These are phyloP conservation scores for Crossaster papposus DNA, from an alignment of 53 echinoderm and acorn worm species.

Conservation along the genomic window DNA sequence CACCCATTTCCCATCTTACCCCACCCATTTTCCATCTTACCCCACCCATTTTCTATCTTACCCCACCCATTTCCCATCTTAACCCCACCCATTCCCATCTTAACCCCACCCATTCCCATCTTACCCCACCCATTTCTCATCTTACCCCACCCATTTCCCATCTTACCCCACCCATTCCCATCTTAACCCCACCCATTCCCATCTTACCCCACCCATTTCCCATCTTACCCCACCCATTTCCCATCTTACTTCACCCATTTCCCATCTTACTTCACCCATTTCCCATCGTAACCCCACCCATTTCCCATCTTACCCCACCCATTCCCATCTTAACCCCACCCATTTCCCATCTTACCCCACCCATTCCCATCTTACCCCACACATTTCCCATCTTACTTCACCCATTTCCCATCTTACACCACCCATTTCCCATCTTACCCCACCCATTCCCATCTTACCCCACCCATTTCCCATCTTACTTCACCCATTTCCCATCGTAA, in stretches of 20 bases:
- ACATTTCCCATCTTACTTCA: neutral
- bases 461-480: neutral
- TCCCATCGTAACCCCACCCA: too few relatives aligned
- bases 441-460: too few relatives aligned
- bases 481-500: neutral
- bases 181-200: neutral
- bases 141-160: neutral
- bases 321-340: too few relatives aligned
- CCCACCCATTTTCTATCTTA: neutral
- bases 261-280: neutral
- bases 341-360: neutral
- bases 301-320: neutral
- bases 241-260: neutral
- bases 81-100: neutral
- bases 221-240: neutral
- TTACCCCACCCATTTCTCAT: neutral
- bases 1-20: neutral
- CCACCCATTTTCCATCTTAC: too few relatives aligned
- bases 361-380: neutral
- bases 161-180: neutral
- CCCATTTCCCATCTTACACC: too few relatives aligned
- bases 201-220: neutral
- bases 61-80: neutral
- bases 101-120: too few relatives aligned
- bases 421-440: neutral